Conservation (phyloP, 2,113 vertebrate genomes). For the Myxocyprinus asiaticus region DNA sequence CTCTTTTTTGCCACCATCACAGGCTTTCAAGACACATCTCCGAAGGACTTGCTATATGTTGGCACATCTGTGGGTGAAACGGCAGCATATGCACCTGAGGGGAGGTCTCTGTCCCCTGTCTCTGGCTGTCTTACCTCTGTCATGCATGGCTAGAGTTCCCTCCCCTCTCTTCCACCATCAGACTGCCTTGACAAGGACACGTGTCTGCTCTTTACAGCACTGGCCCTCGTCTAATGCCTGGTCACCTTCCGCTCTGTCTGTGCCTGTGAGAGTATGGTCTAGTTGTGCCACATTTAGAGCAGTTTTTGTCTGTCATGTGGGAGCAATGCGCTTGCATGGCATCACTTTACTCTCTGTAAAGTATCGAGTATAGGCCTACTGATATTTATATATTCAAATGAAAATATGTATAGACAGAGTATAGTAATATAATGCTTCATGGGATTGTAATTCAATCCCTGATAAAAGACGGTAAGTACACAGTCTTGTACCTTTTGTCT, state of each 20-base stretch:
- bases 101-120: background rate
- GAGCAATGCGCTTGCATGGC: background rate
- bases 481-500: too few species aligned
- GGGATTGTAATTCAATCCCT: background rate
- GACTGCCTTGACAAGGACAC: constrained; percentile 11
- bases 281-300: constrained; percentile 36
- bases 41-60: background rate
- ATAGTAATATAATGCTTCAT: too few species aligned
- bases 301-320: background rate
- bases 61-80: constrained; percentile 7
- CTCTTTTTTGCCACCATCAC: background rate
- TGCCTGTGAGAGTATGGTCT: constrained; percentile 1
- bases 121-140: constrained; percentile 4
- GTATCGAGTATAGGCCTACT: background rate
- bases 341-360: background rate
- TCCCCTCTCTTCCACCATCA: background rate
- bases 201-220: background rate
- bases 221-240: constrained; percentile 14
- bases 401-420: background rate
- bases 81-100: constrained; percentile 15
- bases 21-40: background rate
- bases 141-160: background rate
- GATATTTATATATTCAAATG: constrained; percentile 14
- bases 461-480: too few species aligned
- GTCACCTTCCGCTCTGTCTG: constrained; percentile 19